Evolutionary conservation across 2,113 vertebrate species (phyloP).

Genomic region (Oceanodroma tethys): DNA sequence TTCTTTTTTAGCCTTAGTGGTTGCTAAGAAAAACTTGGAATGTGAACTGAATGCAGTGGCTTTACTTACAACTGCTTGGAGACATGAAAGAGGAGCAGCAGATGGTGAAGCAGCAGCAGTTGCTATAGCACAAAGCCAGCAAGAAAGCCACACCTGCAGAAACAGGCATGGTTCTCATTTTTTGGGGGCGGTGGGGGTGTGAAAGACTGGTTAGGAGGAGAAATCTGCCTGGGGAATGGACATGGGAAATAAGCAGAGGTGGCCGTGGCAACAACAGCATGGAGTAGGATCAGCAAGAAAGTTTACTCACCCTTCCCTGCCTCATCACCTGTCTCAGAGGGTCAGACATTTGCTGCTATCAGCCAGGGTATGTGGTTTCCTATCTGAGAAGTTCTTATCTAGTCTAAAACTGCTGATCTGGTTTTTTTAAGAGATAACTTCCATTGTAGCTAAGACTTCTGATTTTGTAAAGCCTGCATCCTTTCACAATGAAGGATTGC

Average conservation of each 20-base stretch:
- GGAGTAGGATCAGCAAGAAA: background rate
- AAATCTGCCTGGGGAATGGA: background rate
- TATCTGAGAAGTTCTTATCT: constrained; percentile 14
- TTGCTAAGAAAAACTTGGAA: constrained; percentile 44
- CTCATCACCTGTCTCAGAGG: background rate
- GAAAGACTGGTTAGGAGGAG: background rate
- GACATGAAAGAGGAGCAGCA: background rate
- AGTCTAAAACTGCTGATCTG: constrained; percentile 3
- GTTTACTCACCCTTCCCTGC: background rate
- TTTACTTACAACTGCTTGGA: constrained; percentile 48
- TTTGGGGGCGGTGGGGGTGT: fast-evolving
- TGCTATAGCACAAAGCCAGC: background rate
- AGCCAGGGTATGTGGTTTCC: background rate
- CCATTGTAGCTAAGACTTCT: background rate
- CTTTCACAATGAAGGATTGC: constrained; percentile 40
- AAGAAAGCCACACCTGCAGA: constrained; percentile 26
- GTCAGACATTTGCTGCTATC: background rate
- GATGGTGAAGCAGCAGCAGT: background rate
- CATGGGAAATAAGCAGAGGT: background rate
- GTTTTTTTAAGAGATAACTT: background rate
- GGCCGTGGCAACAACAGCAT: background rate
- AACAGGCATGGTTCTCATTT: background rate
- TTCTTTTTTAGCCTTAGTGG: background rate
- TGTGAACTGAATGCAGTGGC: background rate
- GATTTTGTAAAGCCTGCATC: constrained; percentile 26